Evolutionary conservation across 2,888 invertebrate genomes (phyloP), one percentile per base, ranked within the genome.

Genomic region (Magallana nippona): DNA sequence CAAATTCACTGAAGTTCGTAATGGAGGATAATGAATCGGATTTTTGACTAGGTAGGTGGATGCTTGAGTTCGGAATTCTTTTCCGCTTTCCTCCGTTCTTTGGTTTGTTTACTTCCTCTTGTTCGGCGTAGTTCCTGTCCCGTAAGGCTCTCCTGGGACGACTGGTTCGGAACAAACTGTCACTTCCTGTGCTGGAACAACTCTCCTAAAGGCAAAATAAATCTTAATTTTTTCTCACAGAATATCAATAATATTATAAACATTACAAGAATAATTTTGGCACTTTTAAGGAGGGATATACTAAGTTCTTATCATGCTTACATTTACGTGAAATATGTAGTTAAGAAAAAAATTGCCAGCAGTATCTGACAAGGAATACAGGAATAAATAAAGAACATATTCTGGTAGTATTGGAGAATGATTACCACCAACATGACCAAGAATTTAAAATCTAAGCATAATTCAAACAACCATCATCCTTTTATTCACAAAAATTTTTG

Each of bases 1-100:
- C 92, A 89, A 92, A 90, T 79, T 92, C 91, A 86, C 92, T 92
- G 82, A 92, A 92, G 83, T 92, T 91, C 17, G 79, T 62, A 17
- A 63, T 55, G 10, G 82, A 82, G 5, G 82, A 77, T 11, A 27
- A 19, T 2, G 82, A 77, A 2, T 60, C 55, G 10, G 82, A 82
- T 17, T 58, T 80, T n/a, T 22, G 79, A 79, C 27, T 55, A 55
- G 55, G 82, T 55, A 44, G 78, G 3, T 27, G 13, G 15, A 13
- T 2, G 10, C 27, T 13, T 15, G 82, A 27, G 22, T 56, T 78
- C 11, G 82, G 83, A 11, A 57, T 78, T 32, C 85, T 44, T 55
- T 85, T 85, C 55, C 83, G 57, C 82, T 85, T 85, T 19, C 85
- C 83, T n/a, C n/a, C 58, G 15, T 60, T 27, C 15, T 57, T 57